phyloP scores from a whole-genome alignment of 2,797 vertebrate species.

The Masticophis lateralis region DNA sequence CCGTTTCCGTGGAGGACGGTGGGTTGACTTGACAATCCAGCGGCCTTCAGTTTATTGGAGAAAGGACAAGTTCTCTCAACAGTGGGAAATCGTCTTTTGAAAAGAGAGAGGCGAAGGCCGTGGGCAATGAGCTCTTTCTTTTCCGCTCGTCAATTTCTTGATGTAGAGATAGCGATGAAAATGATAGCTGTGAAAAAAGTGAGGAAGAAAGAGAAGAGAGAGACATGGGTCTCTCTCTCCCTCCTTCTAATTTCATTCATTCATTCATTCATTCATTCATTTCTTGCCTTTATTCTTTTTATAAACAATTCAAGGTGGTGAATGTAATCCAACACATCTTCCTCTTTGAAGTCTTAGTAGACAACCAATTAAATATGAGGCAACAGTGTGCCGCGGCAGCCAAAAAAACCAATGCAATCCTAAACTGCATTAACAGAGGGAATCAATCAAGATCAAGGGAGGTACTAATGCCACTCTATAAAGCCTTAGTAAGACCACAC shows the following conservation, averaged over 20 bases:
- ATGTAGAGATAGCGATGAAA: accelerated
- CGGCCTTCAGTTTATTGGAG: neutral
- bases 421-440: too few species aligned
- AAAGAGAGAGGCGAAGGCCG: neutral
- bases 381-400: too few species aligned
- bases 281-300: too few species aligned
- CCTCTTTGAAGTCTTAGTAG: too few species aligned
- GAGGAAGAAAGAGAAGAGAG: neutral
- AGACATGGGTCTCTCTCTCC: neutral
- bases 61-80: neutral
- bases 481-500: too few species aligned
- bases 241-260: neutral
- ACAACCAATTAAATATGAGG: too few species aligned
- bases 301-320: too few species aligned
- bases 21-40: neutral
- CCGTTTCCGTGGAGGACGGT: neutral
- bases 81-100: neutral
- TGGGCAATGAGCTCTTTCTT: neutral
- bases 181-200: neutral
- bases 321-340: too few species aligned
- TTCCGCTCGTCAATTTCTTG: neutral
- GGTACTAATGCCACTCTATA: too few species aligned
- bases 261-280: too few species aligned
- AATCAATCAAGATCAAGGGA: too few species aligned
- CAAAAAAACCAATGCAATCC: too few species aligned